Evolutionary conservation across 2,888 invertebrate genomes (phyloP), one percentile per base, ranked within the genome.

Genomic region (Hypomecis punctinalis): DNA sequence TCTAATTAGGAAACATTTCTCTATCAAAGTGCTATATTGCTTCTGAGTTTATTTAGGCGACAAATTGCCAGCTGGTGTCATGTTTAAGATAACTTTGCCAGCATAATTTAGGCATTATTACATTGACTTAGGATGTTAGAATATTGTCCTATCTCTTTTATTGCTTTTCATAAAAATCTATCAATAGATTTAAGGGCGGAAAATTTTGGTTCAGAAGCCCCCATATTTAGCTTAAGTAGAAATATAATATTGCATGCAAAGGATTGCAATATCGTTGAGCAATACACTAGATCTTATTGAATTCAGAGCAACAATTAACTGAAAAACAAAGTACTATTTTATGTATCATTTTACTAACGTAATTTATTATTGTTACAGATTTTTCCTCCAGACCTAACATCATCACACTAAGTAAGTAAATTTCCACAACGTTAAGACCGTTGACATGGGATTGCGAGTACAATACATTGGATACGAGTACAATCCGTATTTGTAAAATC

Each of bases 321-420:
- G 23, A 23, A 23, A 23, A 23, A 23, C 23, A 23, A 23, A 23
- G 23, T 10, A 8, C 9, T 10, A 45, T 7, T 6, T 11, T 13
- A 11, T 45, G 6, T n/a, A 9, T 47, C 6, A 7, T 36, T 10
- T 45, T 36, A 13, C n/a, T 62, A 62, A 52, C 11, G 5, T 45
- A 10, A 5, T n/a, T 48, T 39, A 8, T 59, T 52, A 52, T 71
- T 71, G 66, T 72, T 72, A 33, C 68, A 71, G 71, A 58, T 66
- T 53, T 37, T 35, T 53, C 52, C 52, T 6, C 61, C 36, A 39
- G 49, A 61, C 36, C 54, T 33, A 13, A 61, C 61, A 61, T 40
- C 55, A 40, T 47, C 43, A 51, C 52, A 61, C 52, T 36, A 64
- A 69, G 69, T 71, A 66, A 63, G 67, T 70, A 57, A 47, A 13